Conservation (phyloP, 2,888 invertebrate genomes). For the Oeneis ivallda region DNA sequence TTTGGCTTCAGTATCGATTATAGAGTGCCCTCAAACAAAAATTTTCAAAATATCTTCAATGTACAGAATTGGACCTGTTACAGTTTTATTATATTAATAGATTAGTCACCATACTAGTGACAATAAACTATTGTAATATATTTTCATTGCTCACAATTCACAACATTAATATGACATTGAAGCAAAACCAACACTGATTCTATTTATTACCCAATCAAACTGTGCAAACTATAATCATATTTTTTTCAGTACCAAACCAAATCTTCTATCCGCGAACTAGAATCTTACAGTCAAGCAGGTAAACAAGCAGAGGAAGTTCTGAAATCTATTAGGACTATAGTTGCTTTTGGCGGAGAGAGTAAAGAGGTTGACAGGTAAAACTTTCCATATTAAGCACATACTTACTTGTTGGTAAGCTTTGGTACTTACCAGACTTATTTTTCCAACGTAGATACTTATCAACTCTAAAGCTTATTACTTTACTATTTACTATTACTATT, state of each 20-base stretch:
- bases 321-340: slow-evolving; percentile 87
- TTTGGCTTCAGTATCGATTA: no score
- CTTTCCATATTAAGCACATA: no score
- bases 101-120: background rate
- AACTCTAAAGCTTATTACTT: no score
- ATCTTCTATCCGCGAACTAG: slow-evolving; percentile 84
- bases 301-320: slow-evolving; percentile 90
- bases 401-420: no score
- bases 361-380: slow-evolving; percentile 85
- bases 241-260: slow-evolving; percentile 80
- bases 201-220: background rate
- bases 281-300: slow-evolving; percentile 90
- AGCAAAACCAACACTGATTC: background rate
- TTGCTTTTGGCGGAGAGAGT: slow-evolving; percentile 88
- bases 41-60: no score
- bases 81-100: no score
- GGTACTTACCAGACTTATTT: no score
- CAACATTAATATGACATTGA: slow-evolving; percentile 16
- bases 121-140: background rate
- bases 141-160: slow-evolving; percentile 1
- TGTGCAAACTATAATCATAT: background rate
- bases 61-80: no score
- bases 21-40: no score
- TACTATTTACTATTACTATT: no score
- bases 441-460: no score